These are phyloP conservation scores for Etia nguti DNA, from an alignment of 2,113 vertebrate genomes.

Conservation along the genomic window DNA sequence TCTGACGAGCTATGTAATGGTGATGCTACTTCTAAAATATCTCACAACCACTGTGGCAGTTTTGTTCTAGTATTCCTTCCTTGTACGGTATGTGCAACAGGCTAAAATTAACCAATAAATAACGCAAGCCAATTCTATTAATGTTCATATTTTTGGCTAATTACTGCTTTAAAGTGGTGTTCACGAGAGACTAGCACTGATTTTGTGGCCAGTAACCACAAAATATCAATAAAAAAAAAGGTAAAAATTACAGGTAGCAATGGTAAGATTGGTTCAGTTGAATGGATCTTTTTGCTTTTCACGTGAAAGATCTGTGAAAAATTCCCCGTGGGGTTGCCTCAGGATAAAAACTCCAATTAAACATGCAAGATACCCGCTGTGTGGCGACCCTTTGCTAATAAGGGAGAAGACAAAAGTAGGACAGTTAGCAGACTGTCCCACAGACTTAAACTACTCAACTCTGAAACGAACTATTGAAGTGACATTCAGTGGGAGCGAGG, in stretches of 20 bases:
- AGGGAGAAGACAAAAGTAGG: background rate
- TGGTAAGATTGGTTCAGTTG: background rate
- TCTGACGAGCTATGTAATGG: background rate
- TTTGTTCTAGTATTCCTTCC: background rate
- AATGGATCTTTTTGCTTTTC: background rate
- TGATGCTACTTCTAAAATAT: background rate
- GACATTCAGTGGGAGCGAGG: background rate
- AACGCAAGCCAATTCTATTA: background rate
- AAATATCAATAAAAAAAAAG: background rate
- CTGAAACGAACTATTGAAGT: background rate
- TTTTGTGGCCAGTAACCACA: background rate
- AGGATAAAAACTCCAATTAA: background rate
- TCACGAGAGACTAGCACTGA: background rate
- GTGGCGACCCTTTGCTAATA: background rate
- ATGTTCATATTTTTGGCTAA: background rate
- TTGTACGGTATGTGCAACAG: background rate
- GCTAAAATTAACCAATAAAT: background rate
- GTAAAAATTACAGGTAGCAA: background rate
- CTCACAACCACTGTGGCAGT: background rate
- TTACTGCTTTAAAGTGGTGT: background rate
- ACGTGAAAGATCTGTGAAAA: background rate
- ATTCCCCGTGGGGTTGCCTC: background rate
- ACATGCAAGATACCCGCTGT: background rate
- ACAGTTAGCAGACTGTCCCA: background rate
- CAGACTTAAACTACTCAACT: background rate